A percentile compares a stretch with the other conserved stretches of the same genome.
These are phyloP conservation scores for Phrynocephalus versicolor DNA, from an alignment of 2,113 vertebrate genomes.

Conservation along the genomic window DNA sequence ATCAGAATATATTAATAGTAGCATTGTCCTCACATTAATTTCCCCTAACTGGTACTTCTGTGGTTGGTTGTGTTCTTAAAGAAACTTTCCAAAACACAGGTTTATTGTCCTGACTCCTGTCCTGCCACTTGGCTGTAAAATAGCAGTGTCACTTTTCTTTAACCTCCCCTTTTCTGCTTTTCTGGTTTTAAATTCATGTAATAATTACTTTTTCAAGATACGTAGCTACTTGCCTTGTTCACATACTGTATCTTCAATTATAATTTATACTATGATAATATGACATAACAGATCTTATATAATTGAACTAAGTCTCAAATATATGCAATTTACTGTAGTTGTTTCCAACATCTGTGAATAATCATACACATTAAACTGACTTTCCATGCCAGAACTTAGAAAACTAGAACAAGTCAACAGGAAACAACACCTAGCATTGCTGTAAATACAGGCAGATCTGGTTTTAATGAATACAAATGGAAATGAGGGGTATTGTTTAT, in stretches of 20 bases:
- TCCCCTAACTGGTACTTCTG: conserved; percentile 32
- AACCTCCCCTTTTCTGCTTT: background rate
- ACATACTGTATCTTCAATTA: too few species aligned
- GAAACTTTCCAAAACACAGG: conserved; percentile 14
- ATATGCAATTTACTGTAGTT: background rate
- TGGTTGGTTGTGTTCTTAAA: conserved; percentile 40
- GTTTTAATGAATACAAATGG: background rate
- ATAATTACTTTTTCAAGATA: background rate
- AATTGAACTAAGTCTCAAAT: too few species aligned
- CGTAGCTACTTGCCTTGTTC: too few species aligned
- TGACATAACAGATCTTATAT: too few species aligned
- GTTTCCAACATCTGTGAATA: background rate
- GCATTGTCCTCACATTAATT: conserved; percentile 22
- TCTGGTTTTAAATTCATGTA: background rate
- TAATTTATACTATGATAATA: too few species aligned
- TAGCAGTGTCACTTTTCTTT: background rate
- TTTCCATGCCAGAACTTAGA: background rate
- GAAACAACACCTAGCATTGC: background rate
- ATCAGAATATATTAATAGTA: conserved; percentile 52
- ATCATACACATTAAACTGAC: background rate
- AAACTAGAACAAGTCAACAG: background rate
- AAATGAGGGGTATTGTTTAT: background rate
- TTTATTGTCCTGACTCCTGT: background rate
- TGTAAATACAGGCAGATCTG: background rate
- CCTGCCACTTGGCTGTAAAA: background rate